Conservation (phyloP, 2,113 vertebrate genomes). For the Nibea albiflora region DNA sequence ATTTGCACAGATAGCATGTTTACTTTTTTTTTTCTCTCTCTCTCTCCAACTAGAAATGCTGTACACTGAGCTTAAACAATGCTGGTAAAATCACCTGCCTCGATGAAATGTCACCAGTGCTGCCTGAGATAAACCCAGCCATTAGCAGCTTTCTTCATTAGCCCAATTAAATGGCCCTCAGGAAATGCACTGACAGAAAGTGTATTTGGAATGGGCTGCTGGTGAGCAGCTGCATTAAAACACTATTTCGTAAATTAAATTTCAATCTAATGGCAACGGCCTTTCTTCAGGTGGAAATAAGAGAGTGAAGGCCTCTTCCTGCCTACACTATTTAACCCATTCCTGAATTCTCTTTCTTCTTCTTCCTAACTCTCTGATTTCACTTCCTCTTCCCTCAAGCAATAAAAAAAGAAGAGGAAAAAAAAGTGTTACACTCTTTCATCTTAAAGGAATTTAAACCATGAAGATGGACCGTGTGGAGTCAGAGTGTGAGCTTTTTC, state of each 20-base stretch:
- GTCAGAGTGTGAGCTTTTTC: constrained; percentile 23
- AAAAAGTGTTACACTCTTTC: constrained; percentile 29
- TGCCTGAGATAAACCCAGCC: constrained; percentile 72
- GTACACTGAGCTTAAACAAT: constrained; percentile 57
- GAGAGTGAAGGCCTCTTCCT: constrained; percentile 60
- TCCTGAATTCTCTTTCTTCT: constrained; percentile 38
- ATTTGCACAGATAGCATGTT: constrained; percentile 42
- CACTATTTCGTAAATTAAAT: constrained; percentile 84
- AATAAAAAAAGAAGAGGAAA: constrained; percentile 7
- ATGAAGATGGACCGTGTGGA: constrained; percentile 21
- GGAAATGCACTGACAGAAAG: constrained; percentile 76
- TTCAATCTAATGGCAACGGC: constrained; percentile 83
- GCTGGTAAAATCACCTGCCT: constrained; percentile 65
- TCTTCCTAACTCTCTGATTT: constrained; percentile 46
- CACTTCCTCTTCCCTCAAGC: constrained; percentile 34
- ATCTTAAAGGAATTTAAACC: constrained; percentile 41
- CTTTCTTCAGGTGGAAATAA: constrained; percentile 84
- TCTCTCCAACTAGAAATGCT: constrained; percentile 32
- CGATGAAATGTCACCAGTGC: constrained; percentile 76
- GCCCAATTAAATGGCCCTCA: constrained; percentile 82
- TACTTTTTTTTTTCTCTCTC: neutral
- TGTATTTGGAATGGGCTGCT: constrained; percentile 73
- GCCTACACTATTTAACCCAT: constrained; percentile 56
- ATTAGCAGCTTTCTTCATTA: constrained; percentile 85
- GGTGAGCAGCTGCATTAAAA: constrained; percentile 83